Conservation (phyloP, 2,113 vertebrate genomes). For the Hymenochirus boettgeri region DNA sequence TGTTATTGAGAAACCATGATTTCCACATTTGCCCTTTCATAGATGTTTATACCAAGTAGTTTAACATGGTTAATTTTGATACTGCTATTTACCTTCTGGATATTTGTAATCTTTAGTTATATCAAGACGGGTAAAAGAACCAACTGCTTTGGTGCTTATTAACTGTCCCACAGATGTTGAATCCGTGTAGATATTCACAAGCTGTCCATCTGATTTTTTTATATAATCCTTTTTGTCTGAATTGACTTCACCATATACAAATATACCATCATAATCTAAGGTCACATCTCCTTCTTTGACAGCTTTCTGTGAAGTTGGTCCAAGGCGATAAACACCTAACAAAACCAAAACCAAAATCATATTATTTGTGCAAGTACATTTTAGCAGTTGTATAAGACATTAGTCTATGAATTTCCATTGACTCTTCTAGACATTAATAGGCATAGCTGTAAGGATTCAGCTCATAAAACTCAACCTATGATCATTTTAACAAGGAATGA, state of each 20-base stretch:
- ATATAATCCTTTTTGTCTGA: constrained; percentile 64
- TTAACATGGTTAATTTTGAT: too few relatives aligned
- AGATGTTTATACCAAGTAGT: too few relatives aligned
- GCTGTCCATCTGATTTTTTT: neutral
- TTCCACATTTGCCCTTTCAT: too few relatives aligned
- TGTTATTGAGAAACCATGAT: too few relatives aligned
- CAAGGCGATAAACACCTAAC: constrained; percentile 68
- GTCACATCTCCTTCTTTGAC: constrained; percentile 64
- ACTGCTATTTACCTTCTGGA: constrained; percentile 58
- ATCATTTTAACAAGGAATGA: too few relatives aligned
- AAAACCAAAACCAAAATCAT: too few relatives aligned
- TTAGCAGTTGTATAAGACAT: too few relatives aligned
- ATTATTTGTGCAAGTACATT: too few relatives aligned
- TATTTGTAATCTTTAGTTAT: constrained; percentile 67
- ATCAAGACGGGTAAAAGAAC: constrained; percentile 60
- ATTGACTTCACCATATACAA: constrained; percentile 67
- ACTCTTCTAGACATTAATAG: too few relatives aligned
- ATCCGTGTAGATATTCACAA: constrained; percentile 46
- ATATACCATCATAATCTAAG: constrained; percentile 57
- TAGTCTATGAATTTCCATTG: too few relatives aligned
- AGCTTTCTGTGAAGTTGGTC: constrained; percentile 57
- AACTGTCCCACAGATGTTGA: constrained; percentile 49
- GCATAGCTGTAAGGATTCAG: too few relatives aligned
- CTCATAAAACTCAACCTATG: too few relatives aligned
- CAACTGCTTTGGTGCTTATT: constrained; percentile 70